Conservation (phyloP, 2,797 vertebrate species). For the Alca torda region DNA sequence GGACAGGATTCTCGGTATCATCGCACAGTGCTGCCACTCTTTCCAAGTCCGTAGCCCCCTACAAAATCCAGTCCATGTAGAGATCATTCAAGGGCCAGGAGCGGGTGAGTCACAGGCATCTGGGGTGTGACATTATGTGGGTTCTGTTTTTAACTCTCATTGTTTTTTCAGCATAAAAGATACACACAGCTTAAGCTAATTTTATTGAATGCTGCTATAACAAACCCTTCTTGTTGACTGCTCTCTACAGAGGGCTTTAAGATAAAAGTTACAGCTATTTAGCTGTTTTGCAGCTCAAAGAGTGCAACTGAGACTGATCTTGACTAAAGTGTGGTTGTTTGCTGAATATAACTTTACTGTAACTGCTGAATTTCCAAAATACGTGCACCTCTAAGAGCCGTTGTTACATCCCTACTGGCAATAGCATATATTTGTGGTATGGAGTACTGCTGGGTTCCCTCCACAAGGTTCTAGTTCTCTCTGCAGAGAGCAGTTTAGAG, state of each 20-base stretch:
- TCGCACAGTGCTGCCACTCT: fast-evolving
- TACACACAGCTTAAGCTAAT: neutral
- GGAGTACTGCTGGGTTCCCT: neutral
- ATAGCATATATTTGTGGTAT: neutral
- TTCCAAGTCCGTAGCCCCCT: neutral
- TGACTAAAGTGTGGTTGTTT: neutral
- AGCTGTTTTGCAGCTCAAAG: neutral
- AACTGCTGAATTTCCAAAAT: neutral
- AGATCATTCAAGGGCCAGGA: neutral
- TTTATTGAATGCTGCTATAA: neutral
- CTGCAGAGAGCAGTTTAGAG: neutral
- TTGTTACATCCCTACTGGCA: neutral
- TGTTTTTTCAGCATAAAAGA: neutral
- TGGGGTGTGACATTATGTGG: neutral
- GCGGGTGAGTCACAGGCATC: neutral
- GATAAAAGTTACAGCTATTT: neutral
- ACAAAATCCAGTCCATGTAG: neutral
- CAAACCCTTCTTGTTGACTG: neutral
- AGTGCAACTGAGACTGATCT: neutral
- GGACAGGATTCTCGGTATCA: neutral
- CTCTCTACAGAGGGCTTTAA: neutral
- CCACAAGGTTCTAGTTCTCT: neutral
- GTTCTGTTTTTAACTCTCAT: neutral
- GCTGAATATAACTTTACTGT: neutral
- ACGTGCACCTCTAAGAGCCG: neutral